phyloP scores from a whole-genome alignment of 2,113 vertebrate species.

The Notechis scutatus region DNA sequence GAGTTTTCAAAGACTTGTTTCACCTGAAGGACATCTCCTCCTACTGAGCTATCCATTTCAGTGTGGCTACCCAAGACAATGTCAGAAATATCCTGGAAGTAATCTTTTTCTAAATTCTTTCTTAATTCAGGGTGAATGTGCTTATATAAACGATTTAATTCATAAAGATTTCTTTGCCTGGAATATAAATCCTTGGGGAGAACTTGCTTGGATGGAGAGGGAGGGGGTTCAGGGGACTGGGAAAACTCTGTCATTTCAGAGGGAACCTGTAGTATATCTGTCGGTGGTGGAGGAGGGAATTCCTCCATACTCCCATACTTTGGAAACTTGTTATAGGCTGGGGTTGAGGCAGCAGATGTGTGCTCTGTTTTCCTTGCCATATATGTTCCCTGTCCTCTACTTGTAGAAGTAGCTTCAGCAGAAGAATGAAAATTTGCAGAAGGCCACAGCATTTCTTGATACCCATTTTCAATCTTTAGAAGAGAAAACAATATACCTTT shows the following conservation, averaged over 20 bases:
- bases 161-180: conserved; percentile 77
- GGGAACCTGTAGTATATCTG: conserved; percentile 74
- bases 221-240: conserved; percentile 71
- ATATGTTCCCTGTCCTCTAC: conserved; percentile 60
- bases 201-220: conserved; percentile 53
- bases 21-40: conserved; percentile 72
- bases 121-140: conserved; percentile 81
- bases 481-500: conserved; percentile 46
- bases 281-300: conserved; percentile 69
- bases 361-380: conserved; percentile 43
- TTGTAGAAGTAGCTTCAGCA: conserved; percentile 63
- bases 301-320: conserved; percentile 72
- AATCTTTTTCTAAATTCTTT: conserved; percentile 79
- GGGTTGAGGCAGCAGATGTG: conserved; percentile 45
- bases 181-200: conserved; percentile 72
- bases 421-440: conserved; percentile 59
- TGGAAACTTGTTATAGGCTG: conserved; percentile 45
- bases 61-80: conserved; percentile 64
- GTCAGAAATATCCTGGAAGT: conserved; percentile 70
- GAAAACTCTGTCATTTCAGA: conserved; percentile 63
- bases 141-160: conserved; percentile 83
- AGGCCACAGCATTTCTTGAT: conserved; percentile 74
- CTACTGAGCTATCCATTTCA: conserved; percentile 56
- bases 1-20: conserved; percentile 75
- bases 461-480: conserved; percentile 79